phyloP scores from a whole-genome alignment of 1,140 invertebrate genomes.

The Chionoecetes opilio region DNA sequence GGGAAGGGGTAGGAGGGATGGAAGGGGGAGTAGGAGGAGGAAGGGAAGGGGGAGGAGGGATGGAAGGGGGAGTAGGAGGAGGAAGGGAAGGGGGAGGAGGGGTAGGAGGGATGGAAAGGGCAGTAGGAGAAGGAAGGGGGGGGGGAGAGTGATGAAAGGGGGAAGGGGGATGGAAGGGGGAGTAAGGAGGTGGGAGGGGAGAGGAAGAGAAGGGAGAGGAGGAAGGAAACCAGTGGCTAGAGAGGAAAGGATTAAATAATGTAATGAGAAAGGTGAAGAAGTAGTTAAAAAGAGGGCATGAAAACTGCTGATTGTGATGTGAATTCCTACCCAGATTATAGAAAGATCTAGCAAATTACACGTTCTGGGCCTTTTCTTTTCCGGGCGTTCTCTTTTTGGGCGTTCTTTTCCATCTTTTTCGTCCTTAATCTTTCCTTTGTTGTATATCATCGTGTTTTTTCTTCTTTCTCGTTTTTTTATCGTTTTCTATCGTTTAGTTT shows the following conservation, averaged over 20 bases:
- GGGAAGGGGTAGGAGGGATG: not conserved
- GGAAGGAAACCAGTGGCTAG: not conserved
- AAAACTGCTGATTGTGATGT: too few relatives aligned
- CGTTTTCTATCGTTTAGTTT: too few relatives aligned
- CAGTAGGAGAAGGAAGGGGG: not conserved
- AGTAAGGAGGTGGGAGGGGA: not conserved
- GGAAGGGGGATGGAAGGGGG: not conserved
- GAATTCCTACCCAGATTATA: too few relatives aligned
- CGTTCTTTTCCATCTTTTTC: too few relatives aligned
- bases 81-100: not conserved
- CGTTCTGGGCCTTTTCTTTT: too few relatives aligned
- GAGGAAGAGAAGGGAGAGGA: not conserved
- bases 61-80: not conserved
- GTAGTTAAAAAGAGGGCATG: not conserved
- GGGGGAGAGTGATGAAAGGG: not conserved
- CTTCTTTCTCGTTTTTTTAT: too few relatives aligned
- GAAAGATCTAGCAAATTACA: too few relatives aligned
- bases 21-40: not conserved
- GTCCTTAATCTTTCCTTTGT: too few relatives aligned
- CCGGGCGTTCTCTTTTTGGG: too few relatives aligned
- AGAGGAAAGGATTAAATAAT: not conserved
- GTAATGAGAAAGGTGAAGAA: not conserved
- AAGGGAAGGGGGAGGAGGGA: not conserved
- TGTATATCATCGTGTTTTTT: too few relatives aligned
- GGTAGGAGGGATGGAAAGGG: not conserved